These are phyloP conservation scores for Dione juno DNA, from an alignment of 2,888 invertebrate genomes.

Conservation along the genomic window DNA sequence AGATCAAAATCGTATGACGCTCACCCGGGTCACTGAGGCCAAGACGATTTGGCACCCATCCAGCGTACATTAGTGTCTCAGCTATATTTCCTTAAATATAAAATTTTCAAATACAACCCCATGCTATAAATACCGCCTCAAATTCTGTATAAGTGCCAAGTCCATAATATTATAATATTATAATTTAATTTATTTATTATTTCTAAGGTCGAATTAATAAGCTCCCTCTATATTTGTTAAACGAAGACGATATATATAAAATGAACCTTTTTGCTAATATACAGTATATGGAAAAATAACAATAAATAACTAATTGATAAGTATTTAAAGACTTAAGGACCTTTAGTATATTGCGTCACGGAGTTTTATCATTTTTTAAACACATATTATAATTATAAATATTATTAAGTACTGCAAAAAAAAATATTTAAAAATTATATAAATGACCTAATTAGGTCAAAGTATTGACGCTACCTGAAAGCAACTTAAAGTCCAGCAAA, in stretches of 20 bases:
- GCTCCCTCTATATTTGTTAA: too few relatives aligned
- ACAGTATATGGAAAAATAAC: too few relatives aligned
- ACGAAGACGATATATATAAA: too few relatives aligned
- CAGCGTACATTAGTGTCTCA: slow-evolving; percentile 67
- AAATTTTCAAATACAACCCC: slow-evolving; percentile 56
- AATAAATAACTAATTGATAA: too few relatives aligned
- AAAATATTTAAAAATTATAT: neutral
- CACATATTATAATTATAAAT: neutral
- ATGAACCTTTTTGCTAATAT: too few relatives aligned
- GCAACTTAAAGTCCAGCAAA: slow-evolving; percentile 6
- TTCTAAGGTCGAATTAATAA: neutral
- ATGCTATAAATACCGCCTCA: slow-evolving; percentile 54
- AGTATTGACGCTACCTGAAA: slow-evolving; percentile 4
- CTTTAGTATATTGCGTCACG: too few relatives aligned
- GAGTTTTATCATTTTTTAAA: too few relatives aligned
- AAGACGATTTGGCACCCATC: slow-evolving; percentile 62
- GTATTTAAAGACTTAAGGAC: too few relatives aligned
- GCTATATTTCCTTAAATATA: slow-evolving; percentile 68
- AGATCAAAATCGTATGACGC: slow-evolving; percentile 34
- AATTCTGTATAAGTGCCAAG: slow-evolving; percentile 48
- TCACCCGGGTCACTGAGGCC: slow-evolving; percentile 41
- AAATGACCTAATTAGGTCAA: neutral
- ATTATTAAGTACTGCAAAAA: neutral
- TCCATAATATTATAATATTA: slow-evolving; percentile 29
- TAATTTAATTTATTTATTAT: slow-evolving; percentile 11